Evolutionary conservation across 2,797 vertebrate genomes (phyloP), one percentile per base, ranked within the genome.

Genomic region (Salmo trutta): DNA sequence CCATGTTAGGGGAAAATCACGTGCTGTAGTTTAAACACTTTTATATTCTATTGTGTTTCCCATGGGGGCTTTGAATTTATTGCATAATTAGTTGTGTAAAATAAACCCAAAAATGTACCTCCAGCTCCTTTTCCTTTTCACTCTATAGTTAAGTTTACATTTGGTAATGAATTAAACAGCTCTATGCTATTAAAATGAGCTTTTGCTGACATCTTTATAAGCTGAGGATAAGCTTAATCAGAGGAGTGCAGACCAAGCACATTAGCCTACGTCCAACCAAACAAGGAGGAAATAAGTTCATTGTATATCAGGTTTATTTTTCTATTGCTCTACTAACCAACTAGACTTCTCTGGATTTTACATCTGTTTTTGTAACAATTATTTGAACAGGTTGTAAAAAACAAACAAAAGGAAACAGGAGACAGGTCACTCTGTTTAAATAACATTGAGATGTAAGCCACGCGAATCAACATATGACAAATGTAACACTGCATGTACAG

Each of bases 151-250:
- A 47, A 47, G 41, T 47, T 92, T 90, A 91, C 87, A 92, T 91
- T 91, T 86, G 82, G 88, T 90, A 92, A 91, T 47, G 41, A 93
- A 91, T 92, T 89, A 91, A 89, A 88, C 54, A 91, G 88, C 82
- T 79, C 56, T 82, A 84, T 62, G 66, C 90, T 92, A 91, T 91
- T 91, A 90, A 79, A 93, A 89, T 12, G 56, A 84, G 83, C 51
- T 86, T 89, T 84, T 91, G 91, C 92, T 93, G 90, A 91, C 91
- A 88, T 91, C 89, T 90, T 85, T 88, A 90, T 91, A 91, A 90
- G 88, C 90, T 86, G 87, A 86, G 90, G 90, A 91, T 91, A 92
- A 92, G 90, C 92, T 76, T 90, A 91, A 91, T 92, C 88, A 92
- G 87, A 89, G 90, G 91, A 89, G 89, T 91, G 91, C 91, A 65